Percentiles rank a stretch among this genome's conserved stretches.
Evolutionary conservation across 2,113 vertebrate species (phyloP).

Genomic region (Procavia capensis): DNA sequence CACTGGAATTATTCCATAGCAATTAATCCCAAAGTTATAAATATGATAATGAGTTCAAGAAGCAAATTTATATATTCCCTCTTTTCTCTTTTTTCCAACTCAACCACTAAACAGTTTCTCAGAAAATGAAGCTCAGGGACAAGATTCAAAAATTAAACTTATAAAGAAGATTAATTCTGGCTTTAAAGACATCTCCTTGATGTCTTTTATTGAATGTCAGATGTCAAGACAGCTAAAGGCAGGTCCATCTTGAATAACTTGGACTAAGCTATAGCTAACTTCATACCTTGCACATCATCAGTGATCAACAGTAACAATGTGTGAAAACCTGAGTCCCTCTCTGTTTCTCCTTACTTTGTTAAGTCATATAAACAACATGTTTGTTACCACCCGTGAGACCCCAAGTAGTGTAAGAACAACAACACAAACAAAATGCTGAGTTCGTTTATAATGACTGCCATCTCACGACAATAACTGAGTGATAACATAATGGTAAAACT

Average conservation of each 20-base stretch:
- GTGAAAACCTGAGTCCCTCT: background rate
- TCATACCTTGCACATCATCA: background rate
- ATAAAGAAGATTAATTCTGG: background rate
- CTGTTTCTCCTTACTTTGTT: background rate
- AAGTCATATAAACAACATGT: background rate
- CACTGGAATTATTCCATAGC: slow-evolving; percentile 74
- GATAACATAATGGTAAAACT: background rate
- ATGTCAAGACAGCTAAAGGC: background rate
- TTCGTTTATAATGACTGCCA: background rate
- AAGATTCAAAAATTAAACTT: slow-evolving; percentile 17
- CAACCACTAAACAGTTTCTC: background rate
- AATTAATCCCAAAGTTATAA: slow-evolving; percentile 79
- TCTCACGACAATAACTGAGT: background rate
- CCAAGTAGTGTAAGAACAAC: slow-evolving; percentile 4
- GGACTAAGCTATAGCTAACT: background rate
- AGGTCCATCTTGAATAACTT: background rate
- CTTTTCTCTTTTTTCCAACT: background rate
- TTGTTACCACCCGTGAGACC: background rate
- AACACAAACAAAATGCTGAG: background rate
- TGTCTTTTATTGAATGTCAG: background rate
- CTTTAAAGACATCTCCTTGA: background rate
- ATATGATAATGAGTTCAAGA: slow-evolving; percentile 53
- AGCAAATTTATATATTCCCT: slow-evolving; percentile 14
- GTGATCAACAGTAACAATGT: background rate
- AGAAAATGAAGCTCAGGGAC: slow-evolving; percentile 10